Conservation (phyloP, 2,113 vertebrate species). For the Cottus gobio region DNA sequence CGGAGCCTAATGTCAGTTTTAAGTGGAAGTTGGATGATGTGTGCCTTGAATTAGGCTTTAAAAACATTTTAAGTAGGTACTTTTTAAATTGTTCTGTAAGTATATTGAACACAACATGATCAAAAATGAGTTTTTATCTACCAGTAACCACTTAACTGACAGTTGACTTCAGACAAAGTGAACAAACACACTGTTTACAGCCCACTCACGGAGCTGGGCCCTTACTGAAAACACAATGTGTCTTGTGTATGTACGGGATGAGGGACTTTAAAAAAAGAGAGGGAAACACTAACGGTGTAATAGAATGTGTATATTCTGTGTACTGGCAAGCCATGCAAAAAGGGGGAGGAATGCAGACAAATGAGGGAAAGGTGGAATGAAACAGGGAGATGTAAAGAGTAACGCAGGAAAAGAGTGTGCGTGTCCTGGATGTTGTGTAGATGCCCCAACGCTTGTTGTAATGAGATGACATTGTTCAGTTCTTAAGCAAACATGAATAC, state of each 20-base stretch:
- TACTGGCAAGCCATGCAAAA: conserved; percentile 77
- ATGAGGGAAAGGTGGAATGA: conserved; percentile 43
- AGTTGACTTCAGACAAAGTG: conserved; percentile 35
- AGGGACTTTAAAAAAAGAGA: background rate
- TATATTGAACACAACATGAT: background rate
- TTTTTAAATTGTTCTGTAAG: too few relatives aligned
- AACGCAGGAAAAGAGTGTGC: conserved; percentile 17
- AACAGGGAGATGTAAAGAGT: background rate
- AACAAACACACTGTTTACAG: conserved; percentile 8
- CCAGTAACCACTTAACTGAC: conserved; percentile 34
- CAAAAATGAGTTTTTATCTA: background rate
- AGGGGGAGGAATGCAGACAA: conserved; percentile 34
- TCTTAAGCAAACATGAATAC: background rate
- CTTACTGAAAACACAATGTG: conserved; percentile 3
- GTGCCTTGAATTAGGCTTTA: background rate
- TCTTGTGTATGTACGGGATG: background rate
- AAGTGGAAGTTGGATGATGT: conserved; percentile 12
- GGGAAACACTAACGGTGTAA: background rate
- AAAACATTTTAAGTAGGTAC: background rate
- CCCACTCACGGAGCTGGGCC: background rate
- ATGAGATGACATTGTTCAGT: background rate
- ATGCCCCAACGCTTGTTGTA: background rate
- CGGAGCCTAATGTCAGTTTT: conserved; percentile 44
- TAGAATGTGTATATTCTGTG: conserved; percentile 34
- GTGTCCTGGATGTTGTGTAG: conserved; percentile 25